phyloP scores from a whole-genome alignment of 2,888 invertebrate species.

The Suillia variegata region DNA sequence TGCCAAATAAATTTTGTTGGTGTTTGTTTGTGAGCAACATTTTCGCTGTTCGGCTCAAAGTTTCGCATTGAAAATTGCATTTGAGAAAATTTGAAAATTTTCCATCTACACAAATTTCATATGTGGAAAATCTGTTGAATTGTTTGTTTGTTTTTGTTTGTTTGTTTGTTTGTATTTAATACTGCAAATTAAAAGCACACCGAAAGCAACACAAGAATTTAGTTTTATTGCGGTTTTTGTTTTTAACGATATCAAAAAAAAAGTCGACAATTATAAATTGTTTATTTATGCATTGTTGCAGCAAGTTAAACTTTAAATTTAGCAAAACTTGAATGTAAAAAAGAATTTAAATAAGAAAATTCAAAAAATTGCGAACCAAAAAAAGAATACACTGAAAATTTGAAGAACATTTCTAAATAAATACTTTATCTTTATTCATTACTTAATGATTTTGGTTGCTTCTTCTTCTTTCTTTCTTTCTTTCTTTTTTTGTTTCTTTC shows the following conservation, averaged over 20 bases:
- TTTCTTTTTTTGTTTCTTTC: slow-evolving; percentile 31
- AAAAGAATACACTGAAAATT: too few relatives aligned
- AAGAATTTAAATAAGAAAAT: background rate
- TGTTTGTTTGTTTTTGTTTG: slow-evolving; percentile 19
- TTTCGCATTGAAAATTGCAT: slow-evolving; percentile 17
- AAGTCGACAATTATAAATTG: too few relatives aligned
- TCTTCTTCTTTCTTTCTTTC: background rate
- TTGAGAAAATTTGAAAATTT: slow-evolving; percentile 22
- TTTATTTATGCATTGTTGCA: slow-evolving; percentile 23
- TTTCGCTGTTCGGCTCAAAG: too few relatives aligned
- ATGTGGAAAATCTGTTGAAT: too few relatives aligned
- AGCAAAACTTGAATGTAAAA: background rate
- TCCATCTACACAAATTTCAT: background rate
- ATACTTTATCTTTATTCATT: too few relatives aligned
- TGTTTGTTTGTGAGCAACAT: too few relatives aligned
- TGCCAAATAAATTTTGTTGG: too few relatives aligned
- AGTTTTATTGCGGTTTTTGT: slow-evolving; percentile 27
- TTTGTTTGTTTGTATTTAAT: slow-evolving; percentile 27
- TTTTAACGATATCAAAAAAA: too few relatives aligned
- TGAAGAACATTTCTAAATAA: too few relatives aligned
- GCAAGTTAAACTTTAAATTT: slow-evolving; percentile 11
- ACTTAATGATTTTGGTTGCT: background rate
- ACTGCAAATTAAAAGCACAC: slow-evolving; percentile 30
- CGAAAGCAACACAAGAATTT: slow-evolving; percentile 30
- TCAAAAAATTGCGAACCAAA: background rate